Conservation (phyloP, 2,113 vertebrate species). For the Rhabdornis inornatus region DNA sequence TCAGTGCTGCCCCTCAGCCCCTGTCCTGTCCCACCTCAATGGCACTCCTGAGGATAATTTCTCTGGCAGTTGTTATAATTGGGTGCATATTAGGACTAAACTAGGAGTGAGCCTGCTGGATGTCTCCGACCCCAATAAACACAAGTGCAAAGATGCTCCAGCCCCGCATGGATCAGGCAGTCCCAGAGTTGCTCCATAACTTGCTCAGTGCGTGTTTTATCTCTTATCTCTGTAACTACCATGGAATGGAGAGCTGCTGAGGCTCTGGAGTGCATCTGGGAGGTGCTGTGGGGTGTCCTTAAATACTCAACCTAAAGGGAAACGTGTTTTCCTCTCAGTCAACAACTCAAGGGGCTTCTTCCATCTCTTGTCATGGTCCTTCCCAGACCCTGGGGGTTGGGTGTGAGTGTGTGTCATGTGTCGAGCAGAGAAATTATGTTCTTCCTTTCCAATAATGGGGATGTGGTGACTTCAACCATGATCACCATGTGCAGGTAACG, state of each 20-base stretch:
- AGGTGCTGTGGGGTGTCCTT: not conserved
- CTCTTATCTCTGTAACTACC: not conserved
- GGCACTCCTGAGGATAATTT: not conserved
- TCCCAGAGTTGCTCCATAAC: accelerated
- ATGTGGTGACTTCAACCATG: not conserved
- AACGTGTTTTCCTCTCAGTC: not conserved
- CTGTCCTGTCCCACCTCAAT: not conserved
- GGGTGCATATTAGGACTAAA: not conserved
- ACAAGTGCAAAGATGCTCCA: not conserved
- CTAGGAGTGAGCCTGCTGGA: not conserved
- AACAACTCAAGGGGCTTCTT: not conserved
- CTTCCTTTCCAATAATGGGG: accelerated
- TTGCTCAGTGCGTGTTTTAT: not conserved
- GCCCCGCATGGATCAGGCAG: accelerated
- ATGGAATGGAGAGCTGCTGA: not conserved
- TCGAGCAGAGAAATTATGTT: not conserved
- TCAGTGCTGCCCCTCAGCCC: not conserved
- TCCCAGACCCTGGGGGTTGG: not conserved
- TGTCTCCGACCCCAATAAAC: not conserved
- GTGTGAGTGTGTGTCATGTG: accelerated
- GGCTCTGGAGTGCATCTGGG: not conserved
- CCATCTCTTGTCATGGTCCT: not conserved
- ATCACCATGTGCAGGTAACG: accelerated
- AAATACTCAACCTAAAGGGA: not conserved
- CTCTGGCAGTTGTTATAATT: not conserved